phyloP scores from a whole-genome alignment of 2,797 vertebrate species.

The Helostoma temminkii region DNA sequence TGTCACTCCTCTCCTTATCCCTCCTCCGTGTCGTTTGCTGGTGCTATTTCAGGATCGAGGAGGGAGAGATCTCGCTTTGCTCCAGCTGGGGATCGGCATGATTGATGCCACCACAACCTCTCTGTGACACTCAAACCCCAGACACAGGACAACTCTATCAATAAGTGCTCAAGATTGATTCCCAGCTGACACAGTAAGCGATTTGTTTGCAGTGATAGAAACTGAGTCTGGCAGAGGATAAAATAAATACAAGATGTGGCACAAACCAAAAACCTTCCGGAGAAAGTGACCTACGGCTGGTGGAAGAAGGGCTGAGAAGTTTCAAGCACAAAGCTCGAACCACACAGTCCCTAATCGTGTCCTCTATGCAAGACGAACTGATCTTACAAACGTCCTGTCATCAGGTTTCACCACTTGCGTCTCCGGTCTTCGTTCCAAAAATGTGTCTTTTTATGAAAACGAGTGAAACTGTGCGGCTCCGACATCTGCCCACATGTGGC shows the following conservation, averaged over 20 bases:
- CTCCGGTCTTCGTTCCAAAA: no score
- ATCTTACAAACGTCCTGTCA: neutral
- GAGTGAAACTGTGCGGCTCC: neutral
- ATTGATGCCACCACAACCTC: conserved; percentile 35
- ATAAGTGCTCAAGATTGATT: conserved; percentile 16
- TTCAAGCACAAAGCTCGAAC: no score
- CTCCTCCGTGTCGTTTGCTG: neutral
- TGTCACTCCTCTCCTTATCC: neutral
- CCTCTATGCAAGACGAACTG: no score
- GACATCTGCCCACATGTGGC: conserved; percentile 46
- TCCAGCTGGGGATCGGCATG: conserved; percentile 15
- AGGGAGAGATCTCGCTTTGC: neutral
- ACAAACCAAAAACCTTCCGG: neutral
- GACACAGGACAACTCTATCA: conserved; percentile 27
- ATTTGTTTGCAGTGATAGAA: conserved; percentile 11
- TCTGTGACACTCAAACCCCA: conserved; percentile 19
- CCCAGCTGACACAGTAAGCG: conserved; percentile 10
- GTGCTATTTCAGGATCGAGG: conserved; percentile 4
- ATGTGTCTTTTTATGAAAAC: neutral
- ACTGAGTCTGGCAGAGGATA: conserved; percentile 19
- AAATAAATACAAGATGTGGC: neutral
- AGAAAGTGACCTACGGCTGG: neutral
- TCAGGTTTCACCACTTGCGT: neutral
- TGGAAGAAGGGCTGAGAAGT: no score
- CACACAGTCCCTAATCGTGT: no score